A percentile compares a stretch with the other conserved stretches of the same genome.
Conservation (phyloP, 2,797 vertebrate species). For the Gymnopithys bicolor region DNA sequence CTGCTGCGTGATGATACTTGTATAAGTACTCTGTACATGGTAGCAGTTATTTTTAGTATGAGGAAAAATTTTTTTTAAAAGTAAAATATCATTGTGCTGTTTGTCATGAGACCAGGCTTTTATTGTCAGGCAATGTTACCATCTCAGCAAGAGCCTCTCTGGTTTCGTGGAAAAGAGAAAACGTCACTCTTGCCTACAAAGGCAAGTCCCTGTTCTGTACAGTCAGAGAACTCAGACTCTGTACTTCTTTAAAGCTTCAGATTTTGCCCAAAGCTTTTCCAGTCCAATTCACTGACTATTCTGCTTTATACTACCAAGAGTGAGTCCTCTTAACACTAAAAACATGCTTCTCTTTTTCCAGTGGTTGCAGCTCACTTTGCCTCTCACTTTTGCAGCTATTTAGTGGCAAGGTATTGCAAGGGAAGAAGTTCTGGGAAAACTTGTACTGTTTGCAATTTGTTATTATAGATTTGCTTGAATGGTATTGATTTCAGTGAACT, state of each 20-base stretch:
- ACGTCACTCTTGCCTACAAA: neutral
- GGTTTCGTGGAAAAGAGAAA: neutral
- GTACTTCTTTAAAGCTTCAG: neutral
- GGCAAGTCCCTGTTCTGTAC: neutral
- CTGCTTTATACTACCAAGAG: neutral
- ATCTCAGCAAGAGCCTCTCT: neutral
- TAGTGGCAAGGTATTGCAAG: neutral
- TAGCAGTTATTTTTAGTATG: neutral
- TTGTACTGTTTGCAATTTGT: neutral
- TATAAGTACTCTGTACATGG: neutral
- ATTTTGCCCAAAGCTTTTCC: neutral
- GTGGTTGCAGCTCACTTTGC: neutral
- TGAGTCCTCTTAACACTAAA: neutral
- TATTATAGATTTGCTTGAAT: neutral
- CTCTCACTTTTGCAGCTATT: neutral
- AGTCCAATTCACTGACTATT: neutral
- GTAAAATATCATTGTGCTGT: neutral
- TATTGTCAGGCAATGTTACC: accelerated
- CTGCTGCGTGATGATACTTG: neutral
- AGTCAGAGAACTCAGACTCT: neutral
- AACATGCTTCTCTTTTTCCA: neutral
- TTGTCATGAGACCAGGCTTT: neutral
- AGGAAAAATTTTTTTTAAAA: neutral
- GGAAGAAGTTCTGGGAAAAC: neutral
- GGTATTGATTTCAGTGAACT: neutral